These are phyloP conservation scores for Axis porcinus DNA, from an alignment of 2,113 vertebrate species.

Conservation along the genomic window DNA sequence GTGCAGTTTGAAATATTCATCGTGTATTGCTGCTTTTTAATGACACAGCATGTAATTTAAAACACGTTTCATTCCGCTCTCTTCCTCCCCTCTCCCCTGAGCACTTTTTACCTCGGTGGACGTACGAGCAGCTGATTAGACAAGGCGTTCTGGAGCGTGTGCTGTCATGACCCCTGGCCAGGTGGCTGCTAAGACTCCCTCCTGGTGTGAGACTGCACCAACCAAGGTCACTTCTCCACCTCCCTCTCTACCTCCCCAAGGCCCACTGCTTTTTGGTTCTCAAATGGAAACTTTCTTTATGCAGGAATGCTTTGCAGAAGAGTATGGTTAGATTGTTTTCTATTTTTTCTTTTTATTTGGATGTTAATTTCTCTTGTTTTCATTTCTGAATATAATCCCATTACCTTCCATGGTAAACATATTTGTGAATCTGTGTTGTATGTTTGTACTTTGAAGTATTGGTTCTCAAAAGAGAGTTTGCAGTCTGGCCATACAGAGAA, in stretches of 20 bases:
- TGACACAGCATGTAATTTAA: not conserved
- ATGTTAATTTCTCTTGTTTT: not conserved
- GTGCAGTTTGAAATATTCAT: not conserved
- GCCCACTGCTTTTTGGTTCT: not conserved
- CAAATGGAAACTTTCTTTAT: not conserved
- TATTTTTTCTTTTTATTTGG: not conserved
- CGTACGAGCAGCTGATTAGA: conserved; percentile 89
- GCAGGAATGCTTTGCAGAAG: not conserved
- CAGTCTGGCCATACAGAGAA: not conserved
- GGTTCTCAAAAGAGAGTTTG: not conserved
- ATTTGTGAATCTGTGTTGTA: not conserved
- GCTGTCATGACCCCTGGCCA: conserved; percentile 72
- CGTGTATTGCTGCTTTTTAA: conserved; percentile 1
- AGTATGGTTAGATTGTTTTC: not conserved
- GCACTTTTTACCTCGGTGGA: conserved; percentile 91
- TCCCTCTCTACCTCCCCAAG: not conserved
- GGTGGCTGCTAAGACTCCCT: not conserved
- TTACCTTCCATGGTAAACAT: not conserved
- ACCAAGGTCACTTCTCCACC: not conserved
- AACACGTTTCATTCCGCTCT: not conserved
- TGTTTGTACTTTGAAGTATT: not conserved
- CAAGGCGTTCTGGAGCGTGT: conserved; percentile 90
- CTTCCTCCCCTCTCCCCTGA: conserved; percentile 43
- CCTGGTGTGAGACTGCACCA: not conserved
- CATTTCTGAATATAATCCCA: not conserved